Conservation (phyloP, 2,113 vertebrate species). For the Anolis carolinensis region DNA sequence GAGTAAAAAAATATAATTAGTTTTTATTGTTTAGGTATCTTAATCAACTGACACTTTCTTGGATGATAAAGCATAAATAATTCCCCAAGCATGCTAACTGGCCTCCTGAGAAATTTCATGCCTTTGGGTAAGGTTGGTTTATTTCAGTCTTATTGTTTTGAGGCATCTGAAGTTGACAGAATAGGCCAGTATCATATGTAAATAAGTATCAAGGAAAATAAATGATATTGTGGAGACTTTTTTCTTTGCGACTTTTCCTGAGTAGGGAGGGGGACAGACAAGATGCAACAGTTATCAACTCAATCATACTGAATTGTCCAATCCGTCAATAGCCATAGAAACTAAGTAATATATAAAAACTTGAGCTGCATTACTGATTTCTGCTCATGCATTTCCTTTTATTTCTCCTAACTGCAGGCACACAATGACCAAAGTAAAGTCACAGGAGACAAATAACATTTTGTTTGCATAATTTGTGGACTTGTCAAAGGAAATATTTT, state of each 20-base stretch:
- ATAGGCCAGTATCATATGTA: constrained; percentile 15
- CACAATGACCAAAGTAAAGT: neutral
- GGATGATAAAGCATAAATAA: constrained; percentile 25
- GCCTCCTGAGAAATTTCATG: constrained; percentile 32
- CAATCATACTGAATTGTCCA: constrained; percentile 23
- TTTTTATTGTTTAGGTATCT: constrained; percentile 14
- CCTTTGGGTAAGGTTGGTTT: constrained; percentile 26
- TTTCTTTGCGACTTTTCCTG: constrained; percentile 20
- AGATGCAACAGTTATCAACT: constrained; percentile 35
- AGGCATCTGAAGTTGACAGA: constrained; percentile 17
- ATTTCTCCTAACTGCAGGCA: neutral
- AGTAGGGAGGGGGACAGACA: neutral
- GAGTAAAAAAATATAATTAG: constrained; percentile 28
- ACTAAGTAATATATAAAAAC: constrained; percentile 14
- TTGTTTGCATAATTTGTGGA: neutral
- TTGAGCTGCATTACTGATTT: neutral
- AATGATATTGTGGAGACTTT: neutral
- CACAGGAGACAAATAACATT: neutral
- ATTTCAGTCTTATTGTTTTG: constrained; percentile 20
- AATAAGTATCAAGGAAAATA: constrained; percentile 18
- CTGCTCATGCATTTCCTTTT: neutral
- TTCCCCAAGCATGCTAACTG: constrained; percentile 26
- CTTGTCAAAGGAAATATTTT: neutral
- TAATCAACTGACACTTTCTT: constrained; percentile 32
- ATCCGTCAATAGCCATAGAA: constrained; percentile 40